Evolutionary conservation across 1,140 invertebrate genomes (phyloP), one percentile per base, ranked within the genome.

Genomic region (Anastrepha obliqua): DNA sequence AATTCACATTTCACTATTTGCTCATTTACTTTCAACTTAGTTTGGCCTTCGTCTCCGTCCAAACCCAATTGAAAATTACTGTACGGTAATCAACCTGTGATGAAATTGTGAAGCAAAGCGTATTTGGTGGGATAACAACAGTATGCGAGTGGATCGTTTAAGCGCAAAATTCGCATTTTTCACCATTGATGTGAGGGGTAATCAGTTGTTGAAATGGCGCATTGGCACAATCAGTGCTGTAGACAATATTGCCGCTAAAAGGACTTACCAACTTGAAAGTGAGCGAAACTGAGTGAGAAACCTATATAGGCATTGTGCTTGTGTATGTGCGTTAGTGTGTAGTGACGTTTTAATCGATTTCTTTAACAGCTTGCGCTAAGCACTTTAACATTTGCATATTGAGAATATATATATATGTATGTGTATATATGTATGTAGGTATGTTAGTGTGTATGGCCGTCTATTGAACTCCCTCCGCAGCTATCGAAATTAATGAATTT

Each of bases 401-500:
- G 62, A 20, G 9, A 64, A 64, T 64, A 3, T 29, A 29, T 29
- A 29, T 29, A 29, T 29, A 29, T 29, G 29, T 29, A 29, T 29
- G 29, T 29, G 29, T 55, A 55, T 8, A 55, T 55, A 55, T 55
- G 51, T 11, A 55, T 55, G 51, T 55, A 55, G 6, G 51, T 55
- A 55, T 55, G 3, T 55, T 55, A 55, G 11, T 55, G 11, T 55
- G 15, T 17, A 62, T 62, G 67, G 3, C 4, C 17, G 13, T n/a
- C 2, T 44, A 47, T 44, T 74, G 67, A 74, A 47, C 67, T 17
- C 42, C 1, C 6, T 17, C 5, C 15, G 67, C 67, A 7, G 11
- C 67, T 11, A 74, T 13, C 7, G 67, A 74, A n/a, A 44, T 47
- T 74, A 74, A 74, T 74, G 65, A 74, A 74, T 44, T 74, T 74